Base-by-base conservation (phyloP, 2,113 vertebrate genomes). In the Alosa alosa region DNA sequence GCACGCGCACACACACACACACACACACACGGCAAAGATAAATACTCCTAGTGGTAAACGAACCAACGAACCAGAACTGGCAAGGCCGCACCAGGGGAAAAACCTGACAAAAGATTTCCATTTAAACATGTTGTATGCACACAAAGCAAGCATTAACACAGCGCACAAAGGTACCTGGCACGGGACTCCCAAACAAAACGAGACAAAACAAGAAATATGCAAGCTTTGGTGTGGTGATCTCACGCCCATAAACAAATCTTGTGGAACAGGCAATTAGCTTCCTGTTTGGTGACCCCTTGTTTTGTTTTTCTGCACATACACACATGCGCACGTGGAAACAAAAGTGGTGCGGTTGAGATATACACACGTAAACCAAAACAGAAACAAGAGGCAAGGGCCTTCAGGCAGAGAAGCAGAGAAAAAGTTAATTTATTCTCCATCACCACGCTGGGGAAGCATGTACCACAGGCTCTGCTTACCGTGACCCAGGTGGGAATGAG, bases 401-500 rank as follows among this genome's bases (percentile, higher is more conserved):
- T 9, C 46, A 47, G 46, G 10, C 46, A 47, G 7, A 47, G 46
- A 47, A 47, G 0, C 1, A 47, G 2, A 31, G 31, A 31, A 31
- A 9, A 2, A 7, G 10, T 57, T 57, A 20, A 52, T 52, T 52
- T 52, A 17, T 17, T 57, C 3, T 5, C 20, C 55, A 22, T 60
- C 55, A 22, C 20, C 55, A 22, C 0, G 55, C 18, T 18, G 1
- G 1, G 55, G 18, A 0, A 60, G 20, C 5, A 7, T 6, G 55
- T 18, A 22, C 18, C 5, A 18, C 55, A 22, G 6, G 4, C 20
- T 18, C 72, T 78, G 91, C 96, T 95, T 93, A 99, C 98, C 7
- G 98, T 99, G 84, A 96, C 98, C 98, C 98, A 99, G 82, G 98
- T 95, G 46, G 98, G 98, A 93, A 99, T 93, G 55, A 99, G 97